Base-by-base conservation (phyloP, 1,140 invertebrate species). In the Lepeophtheirus salmonis region DNA sequence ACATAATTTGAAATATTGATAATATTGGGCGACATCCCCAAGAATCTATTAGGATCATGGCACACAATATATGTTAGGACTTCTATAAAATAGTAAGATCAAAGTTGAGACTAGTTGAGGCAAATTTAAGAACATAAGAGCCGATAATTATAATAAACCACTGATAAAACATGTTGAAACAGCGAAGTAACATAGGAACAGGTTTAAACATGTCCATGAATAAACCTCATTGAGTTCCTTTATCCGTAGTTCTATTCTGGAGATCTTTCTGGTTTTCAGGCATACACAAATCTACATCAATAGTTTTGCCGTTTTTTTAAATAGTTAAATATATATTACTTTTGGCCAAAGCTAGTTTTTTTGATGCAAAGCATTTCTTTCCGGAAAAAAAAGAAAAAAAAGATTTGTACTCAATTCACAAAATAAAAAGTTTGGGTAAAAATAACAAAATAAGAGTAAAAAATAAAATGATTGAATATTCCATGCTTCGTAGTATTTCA, bases 271-370 rank as follows among this genome's bases (percentile, higher is more conserved):
- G 30, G n/a, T 41, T 6, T 41, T n/a, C 6, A n/a, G 30, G n/a
- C 6, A 41, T 6, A n/a, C 6, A n/a, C 6, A 41, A n/a, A 6
- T 41, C 30, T n/a, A 41, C 6, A 23, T 61, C 60, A 1, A 64
- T 65, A 16, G 63, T 50, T 49, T 63, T 58, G 3, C 60, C 56
- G 62, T 72, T 72, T 17, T 60, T 59, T 23, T 64, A 62, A 22
- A 68, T 68, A 20, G 72, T 67, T 20, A 63, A 63, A 58, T 65
- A 58, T 12, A 72, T 64, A 16, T 69, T 51, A 3, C 63, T 62
- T 30, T 67, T 65, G 0, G 71, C 72, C 57, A n/a, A n/a, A n/a
- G n/a, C n/a, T n/a, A n/a, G n/a, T n/a, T n/a, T n/a, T n/a, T n/a
- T n/a, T n/a, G n/a, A n/a, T n/a, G n/a, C n/a, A n/a, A n/a, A n/a